A percentile compares a stretch with the other conserved stretches of the same genome.
Conservation (phyloP, 2,888 invertebrate genomes). For the Alviniconcha strummeri region DNA sequence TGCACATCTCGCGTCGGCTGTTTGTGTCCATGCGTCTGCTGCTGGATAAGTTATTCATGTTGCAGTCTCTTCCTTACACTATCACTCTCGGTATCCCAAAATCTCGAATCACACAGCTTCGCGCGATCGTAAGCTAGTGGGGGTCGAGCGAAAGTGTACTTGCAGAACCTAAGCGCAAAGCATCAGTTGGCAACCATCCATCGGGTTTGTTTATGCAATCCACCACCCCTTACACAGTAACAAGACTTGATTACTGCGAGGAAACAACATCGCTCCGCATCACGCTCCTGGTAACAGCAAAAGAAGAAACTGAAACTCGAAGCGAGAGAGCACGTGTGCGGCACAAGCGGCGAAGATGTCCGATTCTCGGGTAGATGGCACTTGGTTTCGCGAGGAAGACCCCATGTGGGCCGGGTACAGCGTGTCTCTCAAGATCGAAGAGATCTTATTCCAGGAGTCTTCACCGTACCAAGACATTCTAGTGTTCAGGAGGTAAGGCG, state of each 20-base stretch:
- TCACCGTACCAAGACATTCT: constrained; percentile 71
- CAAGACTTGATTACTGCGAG: no score
- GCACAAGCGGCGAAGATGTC: neutral
- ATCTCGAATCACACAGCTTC: constrained; percentile 28
- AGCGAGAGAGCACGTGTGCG: no score
- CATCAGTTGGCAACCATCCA: no score
- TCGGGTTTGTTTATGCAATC: no score
- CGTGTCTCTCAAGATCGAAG: constrained; percentile 67
- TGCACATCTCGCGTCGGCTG: constrained; percentile 3
- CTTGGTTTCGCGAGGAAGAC: constrained; percentile 95
- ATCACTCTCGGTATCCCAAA: constrained; percentile 25
- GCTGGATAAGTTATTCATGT: constrained; percentile 32
- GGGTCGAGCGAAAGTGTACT: neutral
- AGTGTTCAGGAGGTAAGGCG: constrained; percentile 68
- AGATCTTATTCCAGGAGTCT: constrained; percentile 66
- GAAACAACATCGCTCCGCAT: no score
- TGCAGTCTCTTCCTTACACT: constrained; percentile 25
- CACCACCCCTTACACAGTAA: no score
- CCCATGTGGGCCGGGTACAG: constrained; percentile 69
- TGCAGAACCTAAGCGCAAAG: neutral
- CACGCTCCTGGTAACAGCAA: no score
- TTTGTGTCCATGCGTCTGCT: constrained; percentile 28
- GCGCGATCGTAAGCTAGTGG: constrained; percentile 26
- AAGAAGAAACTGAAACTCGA: no score
- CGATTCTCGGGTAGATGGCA: constrained; percentile 45